Conservation (phyloP, 92 coral and sea anemone species). For the Epizoanthus illoricatus region DNA sequence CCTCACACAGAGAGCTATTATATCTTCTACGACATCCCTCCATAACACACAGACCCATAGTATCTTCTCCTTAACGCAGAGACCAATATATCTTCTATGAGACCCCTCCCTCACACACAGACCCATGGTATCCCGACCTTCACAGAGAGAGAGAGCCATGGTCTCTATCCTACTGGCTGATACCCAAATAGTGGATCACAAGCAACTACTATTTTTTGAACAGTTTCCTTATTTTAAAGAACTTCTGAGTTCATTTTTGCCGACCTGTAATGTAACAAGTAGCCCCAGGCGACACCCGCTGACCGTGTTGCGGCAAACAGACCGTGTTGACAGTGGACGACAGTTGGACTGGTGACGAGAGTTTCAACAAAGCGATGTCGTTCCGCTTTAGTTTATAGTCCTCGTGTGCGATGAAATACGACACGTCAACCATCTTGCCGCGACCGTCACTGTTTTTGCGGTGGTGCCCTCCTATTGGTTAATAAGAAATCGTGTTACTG, state of each 20-base stretch:
- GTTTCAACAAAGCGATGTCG: conserved; percentile 25
- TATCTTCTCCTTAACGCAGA: too few relatives aligned
- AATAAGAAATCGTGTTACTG: background rate
- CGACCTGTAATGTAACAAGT: conserved; percentile 19
- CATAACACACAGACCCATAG: too few relatives aligned
- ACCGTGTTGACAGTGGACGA: conserved; percentile 18
- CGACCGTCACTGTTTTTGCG: conserved; percentile 15
- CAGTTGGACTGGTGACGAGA: conserved; percentile 8
- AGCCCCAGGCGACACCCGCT: conserved; percentile 25
- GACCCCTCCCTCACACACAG: too few relatives aligned
- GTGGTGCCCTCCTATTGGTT: conserved; percentile 14
- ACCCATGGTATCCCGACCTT: too few relatives aligned
- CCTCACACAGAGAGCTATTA: too few relatives aligned
- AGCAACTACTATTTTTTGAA: background rate
- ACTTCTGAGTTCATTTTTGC: background rate
- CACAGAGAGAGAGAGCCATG: too few relatives aligned
- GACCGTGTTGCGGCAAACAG: conserved; percentile 18
- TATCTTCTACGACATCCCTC: too few relatives aligned
- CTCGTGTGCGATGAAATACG: conserved; percentile 27
- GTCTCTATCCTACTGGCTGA: background rate
- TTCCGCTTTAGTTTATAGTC: background rate
- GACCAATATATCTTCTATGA: too few relatives aligned
- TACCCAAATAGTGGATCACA: background rate
- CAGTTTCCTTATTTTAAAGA: background rate
- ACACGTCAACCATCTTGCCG: conserved; percentile 29